Evolutionary conservation across 2,113 vertebrate species (phyloP), one percentile per base, ranked within the genome.

Genomic region (Tenrec ecaudatus): DNA sequence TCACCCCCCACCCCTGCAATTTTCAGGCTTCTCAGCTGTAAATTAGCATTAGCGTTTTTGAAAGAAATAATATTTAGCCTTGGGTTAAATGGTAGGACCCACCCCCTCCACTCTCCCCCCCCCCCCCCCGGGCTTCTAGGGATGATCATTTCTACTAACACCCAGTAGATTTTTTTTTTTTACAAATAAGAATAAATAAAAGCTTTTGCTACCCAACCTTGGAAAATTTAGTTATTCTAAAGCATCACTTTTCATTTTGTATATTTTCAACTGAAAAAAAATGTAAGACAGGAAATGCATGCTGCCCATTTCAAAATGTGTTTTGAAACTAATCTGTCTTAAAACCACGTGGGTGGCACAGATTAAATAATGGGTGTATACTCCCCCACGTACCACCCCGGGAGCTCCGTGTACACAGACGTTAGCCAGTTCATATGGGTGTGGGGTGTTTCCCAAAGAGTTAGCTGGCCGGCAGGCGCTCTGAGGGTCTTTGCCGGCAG

Each of bases 241-340:
- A 82, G 77, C 14, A 43, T 22, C 22, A 15, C 10, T 85, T 95
- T 91, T 91, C 17, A n/a, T 69, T 93, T 62, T 75, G 33, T 89
- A 68, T 25, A 29, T 87, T 95, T 93, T 81, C 83, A 89, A 9
- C 19, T 90, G 82, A 82, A 88, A 53, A 88, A 53, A 95, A 78
- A 43, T 89, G 0, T 79, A 91, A 86, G 33, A 83, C 40, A 77
- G 88, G 47, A 86, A 94, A 79, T 2, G 33, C 20, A 9, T 10
- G 12, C 40, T 95, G 62, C 78, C 68, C 91, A 1, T 4, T 69
- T 94, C 86, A 88, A 90, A 78, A 66, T 88, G 16, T 75, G 33
- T 92, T 93, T 87, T 57, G 77, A 82, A 90, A 85, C 58, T 31
- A 73, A 3, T 75, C 85, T 92, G 33, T 89, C 69, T 93, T 94